Percentiles rank a stretch among this genome's conserved stretches.
Conservation (phyloP, 2,797 vertebrate genomes). For the Lepus townsendii region DNA sequence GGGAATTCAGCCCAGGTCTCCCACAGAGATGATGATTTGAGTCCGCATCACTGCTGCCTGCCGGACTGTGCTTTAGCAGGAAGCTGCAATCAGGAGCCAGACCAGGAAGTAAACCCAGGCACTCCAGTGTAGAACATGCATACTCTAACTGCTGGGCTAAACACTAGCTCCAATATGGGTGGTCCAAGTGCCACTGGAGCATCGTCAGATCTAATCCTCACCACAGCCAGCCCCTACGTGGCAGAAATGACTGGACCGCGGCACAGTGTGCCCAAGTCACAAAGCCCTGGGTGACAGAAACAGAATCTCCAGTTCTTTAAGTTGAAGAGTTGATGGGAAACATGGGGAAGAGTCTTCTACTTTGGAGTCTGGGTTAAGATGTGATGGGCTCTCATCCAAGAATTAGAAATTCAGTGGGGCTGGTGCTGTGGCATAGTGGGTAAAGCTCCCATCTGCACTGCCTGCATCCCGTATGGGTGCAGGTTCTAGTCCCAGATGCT, state of each 20-base stretch:
- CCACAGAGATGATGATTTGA: too few species aligned
- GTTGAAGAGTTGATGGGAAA: neutral
- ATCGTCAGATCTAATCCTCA: neutral
- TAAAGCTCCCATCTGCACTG: too few species aligned
- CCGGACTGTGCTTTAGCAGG: too few species aligned
- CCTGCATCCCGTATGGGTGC: too few species aligned
- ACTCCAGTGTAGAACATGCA: too few species aligned
- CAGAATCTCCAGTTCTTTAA: neutral
- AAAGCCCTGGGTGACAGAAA: neutral
- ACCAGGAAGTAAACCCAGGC: too few species aligned
- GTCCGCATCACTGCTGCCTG: too few species aligned
- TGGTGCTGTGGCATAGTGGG: too few species aligned
- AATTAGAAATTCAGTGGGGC: neutral
- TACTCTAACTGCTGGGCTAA: too few species aligned
- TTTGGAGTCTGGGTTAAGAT: neutral
- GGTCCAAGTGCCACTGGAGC: neutral
- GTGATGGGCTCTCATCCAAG: neutral
- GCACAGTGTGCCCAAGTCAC: accelerated
- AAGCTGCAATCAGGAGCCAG: too few species aligned
- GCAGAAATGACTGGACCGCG: neutral
- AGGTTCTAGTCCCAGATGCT: too few species aligned
- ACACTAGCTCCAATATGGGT: neutral
- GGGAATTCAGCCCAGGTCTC: too few species aligned
- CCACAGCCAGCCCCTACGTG: neutral
- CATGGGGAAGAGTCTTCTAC: neutral